These are phyloP conservation scores for Cyprinella venusta DNA, from an alignment of 2,797 vertebrate genomes.

Conservation along the genomic window DNA sequence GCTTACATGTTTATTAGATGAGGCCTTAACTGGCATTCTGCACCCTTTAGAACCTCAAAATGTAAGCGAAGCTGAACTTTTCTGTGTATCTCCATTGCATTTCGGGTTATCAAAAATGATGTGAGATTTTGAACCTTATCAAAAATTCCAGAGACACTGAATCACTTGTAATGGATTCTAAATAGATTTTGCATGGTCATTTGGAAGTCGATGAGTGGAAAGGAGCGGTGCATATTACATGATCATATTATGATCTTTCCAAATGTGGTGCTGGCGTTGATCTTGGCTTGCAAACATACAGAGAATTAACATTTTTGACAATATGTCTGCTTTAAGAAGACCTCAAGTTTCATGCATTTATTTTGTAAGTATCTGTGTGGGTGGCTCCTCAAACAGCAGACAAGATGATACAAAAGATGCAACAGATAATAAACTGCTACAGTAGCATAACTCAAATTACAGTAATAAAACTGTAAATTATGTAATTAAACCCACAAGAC, in stretches of 20 bases:
- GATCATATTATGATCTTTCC: neutral
- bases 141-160: neutral
- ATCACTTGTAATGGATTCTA: conserved; percentile 5
- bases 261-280: neutral
- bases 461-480: no score
- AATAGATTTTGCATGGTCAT: conserved; percentile 22
- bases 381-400: conserved; percentile 10
- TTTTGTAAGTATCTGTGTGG: conserved; percentile 4
- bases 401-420: neutral
- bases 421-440: neutral
- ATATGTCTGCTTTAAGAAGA: conserved; percentile 18
- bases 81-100: neutral
- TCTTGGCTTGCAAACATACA: neutral
- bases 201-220: conserved; percentile 14
- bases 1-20: neutral
- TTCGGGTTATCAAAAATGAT: neutral
- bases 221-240: neutral
- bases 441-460: no score
- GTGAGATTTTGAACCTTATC: neutral
- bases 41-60: neutral
- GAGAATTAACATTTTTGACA: conserved; percentile 7
- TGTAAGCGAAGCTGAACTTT: neutral
- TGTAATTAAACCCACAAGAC: neutral
- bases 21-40: neutral
- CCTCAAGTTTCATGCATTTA: neutral